These are phyloP conservation scores for Prenolepis imparis DNA, from an alignment of 2,888 invertebrate genomes.

Conservation along the genomic window DNA sequence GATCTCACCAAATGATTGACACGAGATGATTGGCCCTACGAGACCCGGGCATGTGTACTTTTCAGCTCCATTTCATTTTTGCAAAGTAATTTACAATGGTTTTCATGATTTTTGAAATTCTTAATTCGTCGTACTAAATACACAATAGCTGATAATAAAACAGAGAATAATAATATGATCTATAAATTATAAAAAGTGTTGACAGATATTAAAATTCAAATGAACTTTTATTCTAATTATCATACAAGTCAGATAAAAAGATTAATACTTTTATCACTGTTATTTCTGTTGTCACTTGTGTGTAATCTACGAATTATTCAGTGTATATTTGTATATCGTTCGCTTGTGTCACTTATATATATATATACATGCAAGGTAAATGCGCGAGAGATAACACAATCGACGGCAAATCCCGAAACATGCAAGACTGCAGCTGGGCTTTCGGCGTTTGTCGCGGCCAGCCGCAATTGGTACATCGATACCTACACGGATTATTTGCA, in stretches of 20 bases:
- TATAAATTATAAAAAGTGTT: background rate
- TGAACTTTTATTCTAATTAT: background rate
- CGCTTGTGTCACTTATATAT: background rate
- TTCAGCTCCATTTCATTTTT: slow-evolving; percentile 25
- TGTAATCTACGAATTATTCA: background rate
- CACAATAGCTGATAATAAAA: background rate
- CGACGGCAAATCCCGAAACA: slow-evolving; percentile 42
- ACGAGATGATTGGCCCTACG: background rate
- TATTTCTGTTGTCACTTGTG: background rate
- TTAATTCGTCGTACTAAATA: background rate
- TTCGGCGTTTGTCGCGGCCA: slow-evolving; percentile 3
- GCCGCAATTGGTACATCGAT: slow-evolving; percentile 30
- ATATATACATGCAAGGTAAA: background rate
- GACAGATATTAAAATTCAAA: background rate
- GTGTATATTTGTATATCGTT: background rate
- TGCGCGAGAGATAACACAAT: slow-evolving; percentile 14
- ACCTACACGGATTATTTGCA: slow-evolving; percentile 6
- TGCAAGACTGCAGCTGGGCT: slow-evolving; percentile 52
- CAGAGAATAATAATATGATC: background rate
- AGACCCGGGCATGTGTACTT: background rate
- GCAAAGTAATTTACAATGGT: slow-evolving; percentile 29
- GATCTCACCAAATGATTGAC: slow-evolving; percentile 41
- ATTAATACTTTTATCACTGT: background rate
- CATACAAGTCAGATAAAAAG: background rate
- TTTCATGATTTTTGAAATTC: slow-evolving; percentile 23